phyloP scores from a whole-genome alignment of 1,140 invertebrate genomes.

The Holotrichia oblita region DNA sequence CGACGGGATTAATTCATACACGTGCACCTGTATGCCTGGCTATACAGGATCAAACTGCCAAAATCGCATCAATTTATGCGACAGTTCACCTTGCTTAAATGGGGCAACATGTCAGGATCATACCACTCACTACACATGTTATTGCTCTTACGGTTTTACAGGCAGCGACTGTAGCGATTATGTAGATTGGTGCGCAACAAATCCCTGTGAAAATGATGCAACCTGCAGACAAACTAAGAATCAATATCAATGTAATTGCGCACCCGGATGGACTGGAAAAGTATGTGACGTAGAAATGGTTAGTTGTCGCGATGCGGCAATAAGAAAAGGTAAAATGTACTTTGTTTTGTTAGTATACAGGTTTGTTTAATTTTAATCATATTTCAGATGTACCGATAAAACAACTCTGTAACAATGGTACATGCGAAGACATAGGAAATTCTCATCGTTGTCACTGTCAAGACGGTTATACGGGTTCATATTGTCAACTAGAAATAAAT shows the following conservation, averaged over 20 bases:
- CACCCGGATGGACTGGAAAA: constrained; percentile 91
- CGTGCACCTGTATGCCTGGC: constrained; percentile 86
- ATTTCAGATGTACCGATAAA: constrained; percentile 72
- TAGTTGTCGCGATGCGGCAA: constrained; percentile 87
- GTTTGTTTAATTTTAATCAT: not conserved
- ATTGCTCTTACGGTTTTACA: constrained; percentile 90
- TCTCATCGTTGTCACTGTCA: constrained; percentile 88
- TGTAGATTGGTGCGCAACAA: constrained; percentile 86
- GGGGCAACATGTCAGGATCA: constrained; percentile 89
- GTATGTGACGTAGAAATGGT: constrained; percentile 95
- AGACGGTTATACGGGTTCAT: constrained; percentile 89
- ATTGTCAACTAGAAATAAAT: constrained; percentile 89
- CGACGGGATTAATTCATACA: constrained; percentile 93
- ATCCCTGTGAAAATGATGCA: constrained; percentile 91
- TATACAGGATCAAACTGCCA: constrained; percentile 95
- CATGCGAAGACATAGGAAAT: constrained; percentile 90
- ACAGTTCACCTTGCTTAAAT: constrained; percentile 87
- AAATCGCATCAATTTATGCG: constrained; percentile 92
- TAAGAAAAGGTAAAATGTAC: constrained; percentile 73
- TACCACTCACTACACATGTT: constrained; percentile 83
- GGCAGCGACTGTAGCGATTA: constrained; percentile 87
- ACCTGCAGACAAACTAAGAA: constrained; percentile 87
- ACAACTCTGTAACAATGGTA: constrained; percentile 89
- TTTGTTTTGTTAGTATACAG: not conserved
- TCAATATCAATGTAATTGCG: constrained; percentile 87